Conservation (phyloP, 2,888 invertebrate genomes). For the Nipponacmea schrenckii region DNA sequence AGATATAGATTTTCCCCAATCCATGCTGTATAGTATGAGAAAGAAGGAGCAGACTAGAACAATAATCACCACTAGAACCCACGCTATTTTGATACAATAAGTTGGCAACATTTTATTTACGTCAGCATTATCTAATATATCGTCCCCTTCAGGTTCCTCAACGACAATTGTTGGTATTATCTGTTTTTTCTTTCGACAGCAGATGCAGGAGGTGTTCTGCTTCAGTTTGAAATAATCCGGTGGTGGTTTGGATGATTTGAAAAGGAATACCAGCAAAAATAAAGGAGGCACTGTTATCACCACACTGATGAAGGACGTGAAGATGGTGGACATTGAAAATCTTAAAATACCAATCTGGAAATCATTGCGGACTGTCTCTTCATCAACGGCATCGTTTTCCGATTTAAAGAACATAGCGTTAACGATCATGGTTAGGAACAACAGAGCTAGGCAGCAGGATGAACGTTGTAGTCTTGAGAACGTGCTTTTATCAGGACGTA, state of each 20-base stretch:
- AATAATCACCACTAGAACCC: conserved; percentile 58
- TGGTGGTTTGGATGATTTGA: conserved; percentile 39
- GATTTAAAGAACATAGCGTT: conserved; percentile 36
- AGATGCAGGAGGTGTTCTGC: not conserved
- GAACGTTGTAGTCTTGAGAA: conserved; percentile 64
- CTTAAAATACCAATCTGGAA: conserved; percentile 41
- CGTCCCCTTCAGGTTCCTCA: not conserved
- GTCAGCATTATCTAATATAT: not conserved
- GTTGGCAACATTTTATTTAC: conserved; percentile 29
- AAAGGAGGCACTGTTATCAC: conserved; percentile 61
- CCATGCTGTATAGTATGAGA: conserved; percentile 67
- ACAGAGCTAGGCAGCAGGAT: conserved; percentile 43
- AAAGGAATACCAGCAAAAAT: conserved; percentile 53
- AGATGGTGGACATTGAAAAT: conserved; percentile 42
- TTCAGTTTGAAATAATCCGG: not conserved
- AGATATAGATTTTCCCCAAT: conserved; percentile 68
- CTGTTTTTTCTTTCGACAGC: not conserved
- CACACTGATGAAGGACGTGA: conserved; percentile 42
- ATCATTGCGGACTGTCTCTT: conserved; percentile 26
- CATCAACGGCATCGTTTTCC: conserved; percentile 17
- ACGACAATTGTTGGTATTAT: conserved; percentile 5
- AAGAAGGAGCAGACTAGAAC: conserved; percentile 64
- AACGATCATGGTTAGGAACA: conserved; percentile 50
- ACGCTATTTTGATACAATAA: conserved; percentile 49
- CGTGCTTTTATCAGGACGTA: conserved; percentile 66